A percentile compares a stretch with the other conserved stretches of the same genome.
phyloP scores from a whole-genome alignment of 2,797 vertebrate genomes.

The Rhadinocentrus ornatus region DNA sequence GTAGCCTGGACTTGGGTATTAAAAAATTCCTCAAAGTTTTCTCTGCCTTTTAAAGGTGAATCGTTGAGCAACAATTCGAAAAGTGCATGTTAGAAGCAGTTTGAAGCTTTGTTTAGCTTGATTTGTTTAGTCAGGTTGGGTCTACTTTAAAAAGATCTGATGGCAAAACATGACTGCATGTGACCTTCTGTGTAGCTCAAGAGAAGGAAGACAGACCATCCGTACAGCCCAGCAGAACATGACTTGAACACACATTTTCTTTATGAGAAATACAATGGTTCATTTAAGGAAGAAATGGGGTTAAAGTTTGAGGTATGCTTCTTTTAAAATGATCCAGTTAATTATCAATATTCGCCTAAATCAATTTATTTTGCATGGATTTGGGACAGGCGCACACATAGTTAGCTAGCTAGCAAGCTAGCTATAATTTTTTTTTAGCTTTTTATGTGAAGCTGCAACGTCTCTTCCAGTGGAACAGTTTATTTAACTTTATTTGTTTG shows the following conservation, averaged over 20 bases:
- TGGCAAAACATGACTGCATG: neutral
- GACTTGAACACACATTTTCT: neutral
- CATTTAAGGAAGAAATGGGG: too few species aligned
- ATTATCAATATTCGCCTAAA: too few species aligned
- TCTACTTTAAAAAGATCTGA: neutral
- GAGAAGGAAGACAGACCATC: neutral
- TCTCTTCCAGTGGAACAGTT: neutral
- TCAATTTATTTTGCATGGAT: too few species aligned
- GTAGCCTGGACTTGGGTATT: constrained; percentile 14
- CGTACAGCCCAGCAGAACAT: neutral
- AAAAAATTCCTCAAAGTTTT: constrained; percentile 32
- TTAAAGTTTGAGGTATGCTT: too few species aligned
- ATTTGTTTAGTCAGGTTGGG: constrained; percentile 11
- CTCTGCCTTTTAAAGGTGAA: constrained; percentile 8
- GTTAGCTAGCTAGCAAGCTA: too few species aligned
- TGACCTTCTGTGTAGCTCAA: neutral
- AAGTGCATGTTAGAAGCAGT: neutral
- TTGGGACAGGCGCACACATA: too few species aligned
- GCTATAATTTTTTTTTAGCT: too few species aligned
- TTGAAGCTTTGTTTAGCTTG: constrained; percentile 5
- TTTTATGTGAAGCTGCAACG: neutral
- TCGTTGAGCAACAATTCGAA: neutral
- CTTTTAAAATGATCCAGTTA: too few species aligned
- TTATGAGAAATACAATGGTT: too few species aligned
- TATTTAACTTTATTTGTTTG: neutral